Base-by-base conservation (phyloP, 2,888 invertebrate species). In the Oscheius sp. region DNA sequence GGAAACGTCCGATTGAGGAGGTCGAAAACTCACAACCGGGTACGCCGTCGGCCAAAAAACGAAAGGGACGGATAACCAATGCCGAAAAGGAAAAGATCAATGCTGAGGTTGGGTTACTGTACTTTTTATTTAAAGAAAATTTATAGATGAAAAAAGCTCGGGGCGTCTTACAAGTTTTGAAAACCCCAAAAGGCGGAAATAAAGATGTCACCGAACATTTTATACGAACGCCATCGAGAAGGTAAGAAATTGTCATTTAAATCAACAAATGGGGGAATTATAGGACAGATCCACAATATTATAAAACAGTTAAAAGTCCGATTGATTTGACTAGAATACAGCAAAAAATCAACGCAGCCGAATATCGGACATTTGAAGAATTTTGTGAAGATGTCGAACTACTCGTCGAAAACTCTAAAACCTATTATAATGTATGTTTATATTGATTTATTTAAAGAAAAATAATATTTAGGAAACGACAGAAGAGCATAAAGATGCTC, bases 271-370 rank as follows among this genome's bases (percentile, higher is more conserved):
- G 25, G 45, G 64, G 43, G 35, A 5, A 18, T 64, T 77, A n/a
- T 69, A 89, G 90, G 76, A 86, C 88, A 41, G 89, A 89, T 63
- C 89, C 90, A 2, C 90, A 91, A 76, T 91, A 91, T 82, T 90
- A 91, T 82, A 89, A 92, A 87, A 94, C 95, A 46, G 95, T 99
- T 1, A 92, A 93, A 7, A 94, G 94, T 88, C 98, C 98, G 0
- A 98, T 99, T 88, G 98, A 99, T 89, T 91, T 99, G 87, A 90
- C 96, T 53, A 93, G 94, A 89, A 95, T 99, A 2, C 96, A 97
- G 89, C 96, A 96, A 88, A 98, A 97, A 89, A 90, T 98, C 12
- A 96, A 96, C 92, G 96, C 95, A 0, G 97, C 98, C 85, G 96
- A 96, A 70, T 99, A 99, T 89, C 93, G 94, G 82, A 95, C 95